Conservation (phyloP, 2,888 invertebrate species). For the Dynastes hyllus region DNA sequence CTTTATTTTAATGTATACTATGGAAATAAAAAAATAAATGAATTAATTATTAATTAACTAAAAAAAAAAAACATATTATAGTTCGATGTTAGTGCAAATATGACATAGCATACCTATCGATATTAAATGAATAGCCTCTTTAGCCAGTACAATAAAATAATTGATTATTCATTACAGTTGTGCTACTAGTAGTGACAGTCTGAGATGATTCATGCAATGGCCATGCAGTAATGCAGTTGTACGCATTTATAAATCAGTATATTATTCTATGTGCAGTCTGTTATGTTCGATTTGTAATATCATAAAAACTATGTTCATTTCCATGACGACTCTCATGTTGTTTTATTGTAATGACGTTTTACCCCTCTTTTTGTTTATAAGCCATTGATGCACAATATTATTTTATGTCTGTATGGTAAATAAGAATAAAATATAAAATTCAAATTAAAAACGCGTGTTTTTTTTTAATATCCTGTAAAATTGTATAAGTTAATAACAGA, state of each 20-base stretch:
- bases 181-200: constrained; percentile 70
- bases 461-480: neutral
- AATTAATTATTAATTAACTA: constrained; percentile 36
- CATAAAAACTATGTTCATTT: constrained; percentile 36
- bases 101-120: constrained; percentile 66
- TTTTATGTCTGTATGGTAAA: constrained; percentile 72
- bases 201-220: constrained; percentile 65
- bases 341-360: constrained; percentile 51
- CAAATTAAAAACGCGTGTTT: constrained; percentile 44
- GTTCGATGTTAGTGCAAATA: constrained; percentile 72
- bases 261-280: constrained; percentile 64
- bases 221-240: constrained; percentile 67
- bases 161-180: constrained; percentile 68
- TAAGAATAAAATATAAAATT: constrained; percentile 70
- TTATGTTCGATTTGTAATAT: constrained; percentile 56
- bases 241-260: constrained; percentile 65
- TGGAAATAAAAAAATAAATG: constrained; percentile 54
- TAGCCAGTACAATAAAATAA: constrained; percentile 69
- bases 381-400: constrained; percentile 70
- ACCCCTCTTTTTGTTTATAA: constrained; percentile 52
- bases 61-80: constrained; percentile 64
- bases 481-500: too few relatives aligned
- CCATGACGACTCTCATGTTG: constrained; percentile 45
- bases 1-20: constrained; percentile 71
- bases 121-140: constrained; percentile 66